These are phyloP conservation scores for Moxostoma hubbsi DNA, from an alignment of 2,797 vertebrate species.

Conservation along the genomic window DNA sequence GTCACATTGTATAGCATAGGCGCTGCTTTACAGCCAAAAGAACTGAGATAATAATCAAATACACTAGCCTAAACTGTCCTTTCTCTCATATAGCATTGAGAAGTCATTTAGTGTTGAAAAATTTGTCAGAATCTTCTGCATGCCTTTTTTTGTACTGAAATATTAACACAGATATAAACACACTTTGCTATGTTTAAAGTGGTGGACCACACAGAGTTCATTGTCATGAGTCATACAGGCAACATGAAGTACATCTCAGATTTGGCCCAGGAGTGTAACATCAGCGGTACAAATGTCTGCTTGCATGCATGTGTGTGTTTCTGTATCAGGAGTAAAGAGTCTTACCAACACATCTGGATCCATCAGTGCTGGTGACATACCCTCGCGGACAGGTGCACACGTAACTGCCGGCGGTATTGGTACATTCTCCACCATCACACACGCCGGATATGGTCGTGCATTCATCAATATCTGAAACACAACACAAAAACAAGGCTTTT, in stretches of 20 bases:
- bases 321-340: not conserved
- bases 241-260: slow-evolving; percentile 51
- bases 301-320: not conserved
- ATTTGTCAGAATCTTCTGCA: too few species aligned
- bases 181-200: slow-evolving; percentile 58
- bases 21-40: too few species aligned
- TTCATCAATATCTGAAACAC: slow-evolving; percentile 88
- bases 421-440: slow-evolving; percentile 94
- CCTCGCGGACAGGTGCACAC: slow-evolving; percentile 93
- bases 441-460: slow-evolving; percentile 84
- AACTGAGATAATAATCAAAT: too few species aligned
- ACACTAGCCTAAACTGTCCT: too few species aligned
- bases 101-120: too few species aligned
- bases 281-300: slow-evolving; percentile 8
- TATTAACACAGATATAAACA: slow-evolving; percentile 12
- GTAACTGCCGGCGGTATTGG: slow-evolving; percentile 96
- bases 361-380: slow-evolving; percentile 88
- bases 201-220: slow-evolving; percentile 63
- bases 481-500: slow-evolving; percentile 17
- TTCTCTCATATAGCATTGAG: too few species aligned
- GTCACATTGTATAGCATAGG: too few species aligned
- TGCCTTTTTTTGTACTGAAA: not conserved
- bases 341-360: slow-evolving; percentile 95
- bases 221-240: slow-evolving; percentile 62
- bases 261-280: slow-evolving; percentile 77